These are phyloP conservation scores for Andrena bucephala DNA, from an alignment of 2,888 invertebrate species.

Conservation along the genomic window DNA sequence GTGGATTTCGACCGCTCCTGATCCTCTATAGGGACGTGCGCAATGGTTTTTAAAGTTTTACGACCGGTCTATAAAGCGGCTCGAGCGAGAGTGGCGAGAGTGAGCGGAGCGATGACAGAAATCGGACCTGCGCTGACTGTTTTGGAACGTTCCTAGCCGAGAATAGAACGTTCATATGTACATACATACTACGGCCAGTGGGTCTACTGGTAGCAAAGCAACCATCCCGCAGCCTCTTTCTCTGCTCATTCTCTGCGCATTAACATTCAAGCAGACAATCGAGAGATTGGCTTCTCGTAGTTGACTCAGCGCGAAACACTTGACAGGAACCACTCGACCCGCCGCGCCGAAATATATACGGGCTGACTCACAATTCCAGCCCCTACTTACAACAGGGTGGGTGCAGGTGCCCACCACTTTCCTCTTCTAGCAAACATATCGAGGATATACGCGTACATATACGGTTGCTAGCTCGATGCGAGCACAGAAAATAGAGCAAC, in stretches of 20 bases:
- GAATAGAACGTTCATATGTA: constrained; percentile 50
- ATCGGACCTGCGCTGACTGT: constrained; percentile 59
- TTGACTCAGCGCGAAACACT: constrained; percentile 69
- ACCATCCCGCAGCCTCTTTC: constrained; percentile 6
- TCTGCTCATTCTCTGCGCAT: background rate
- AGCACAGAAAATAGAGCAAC: constrained; percentile 43
- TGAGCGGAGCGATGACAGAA: constrained; percentile 55
- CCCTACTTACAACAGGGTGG: background rate
- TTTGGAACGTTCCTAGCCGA: constrained; percentile 56
- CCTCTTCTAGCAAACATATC: constrained; percentile 46
- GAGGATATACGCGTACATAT: constrained; percentile 10
- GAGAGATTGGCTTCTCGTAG: constrained; percentile 53
- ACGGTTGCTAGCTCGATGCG: background rate
- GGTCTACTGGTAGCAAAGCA: constrained; percentile 5
- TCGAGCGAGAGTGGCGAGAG: constrained; percentile 15
- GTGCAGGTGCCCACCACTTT: constrained; percentile 54
- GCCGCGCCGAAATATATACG: constrained; percentile 62
- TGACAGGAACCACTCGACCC: constrained; percentile 68
- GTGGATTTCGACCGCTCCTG: background rate
- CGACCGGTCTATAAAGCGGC: constrained; percentile 49
- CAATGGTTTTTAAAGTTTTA: constrained; percentile 32
- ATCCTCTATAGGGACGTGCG: constrained; percentile 13
- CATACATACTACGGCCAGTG: constrained; percentile 24
- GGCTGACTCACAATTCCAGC: constrained; percentile 63
- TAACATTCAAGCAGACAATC: no score